Evolutionary conservation across 2,888 invertebrate genomes (phyloP).

Genomic region (Rhamnusium bicolor): DNA sequence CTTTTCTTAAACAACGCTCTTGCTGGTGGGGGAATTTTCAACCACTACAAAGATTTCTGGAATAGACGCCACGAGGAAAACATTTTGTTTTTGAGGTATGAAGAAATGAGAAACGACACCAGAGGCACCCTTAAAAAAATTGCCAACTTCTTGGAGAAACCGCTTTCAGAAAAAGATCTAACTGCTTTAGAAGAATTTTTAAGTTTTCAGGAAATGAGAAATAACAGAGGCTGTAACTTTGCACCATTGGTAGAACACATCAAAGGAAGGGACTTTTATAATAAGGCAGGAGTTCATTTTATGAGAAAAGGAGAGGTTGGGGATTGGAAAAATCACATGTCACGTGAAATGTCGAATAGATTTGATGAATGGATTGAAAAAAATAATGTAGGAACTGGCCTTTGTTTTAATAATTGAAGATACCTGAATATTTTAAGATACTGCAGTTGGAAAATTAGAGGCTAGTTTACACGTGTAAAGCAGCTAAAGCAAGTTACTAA

Average conservation of each 20-base stretch:
- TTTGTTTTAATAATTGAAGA: slow-evolving; percentile 53
- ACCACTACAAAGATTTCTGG: slow-evolving; percentile 80
- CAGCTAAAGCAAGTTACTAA: too few relatives aligned
- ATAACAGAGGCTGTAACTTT: slow-evolving; percentile 75
- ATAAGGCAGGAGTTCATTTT: slow-evolving; percentile 64
- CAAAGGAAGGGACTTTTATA: slow-evolving; percentile 59
- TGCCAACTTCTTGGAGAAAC: slow-evolving; percentile 81
- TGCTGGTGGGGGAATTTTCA: slow-evolving; percentile 79
- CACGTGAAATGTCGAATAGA: slow-evolving; percentile 78
- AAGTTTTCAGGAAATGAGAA: slow-evolving; percentile 72
- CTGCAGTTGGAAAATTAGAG: too few relatives aligned
- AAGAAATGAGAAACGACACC: slow-evolving; percentile 86
- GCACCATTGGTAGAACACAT: slow-evolving; percentile 66
- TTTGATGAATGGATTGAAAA: slow-evolving; percentile 84
- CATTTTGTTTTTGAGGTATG: slow-evolving; percentile 85
- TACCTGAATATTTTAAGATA: too few relatives aligned
- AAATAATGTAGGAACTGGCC: slow-evolving; percentile 77
- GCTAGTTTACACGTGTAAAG: too few relatives aligned
- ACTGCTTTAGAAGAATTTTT: slow-evolving; percentile 65
- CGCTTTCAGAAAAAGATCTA: slow-evolving; percentile 79
- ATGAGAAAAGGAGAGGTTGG: slow-evolving; percentile 72
- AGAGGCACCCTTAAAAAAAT: slow-evolving; percentile 74
- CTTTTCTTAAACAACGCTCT: slow-evolving; percentile 80
- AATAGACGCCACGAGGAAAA: slow-evolving; percentile 80
- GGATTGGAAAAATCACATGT: slow-evolving; percentile 76